phyloP scores from a whole-genome alignment of 1,140 invertebrate genomes.

The Caenorhabditis latens region DNA sequence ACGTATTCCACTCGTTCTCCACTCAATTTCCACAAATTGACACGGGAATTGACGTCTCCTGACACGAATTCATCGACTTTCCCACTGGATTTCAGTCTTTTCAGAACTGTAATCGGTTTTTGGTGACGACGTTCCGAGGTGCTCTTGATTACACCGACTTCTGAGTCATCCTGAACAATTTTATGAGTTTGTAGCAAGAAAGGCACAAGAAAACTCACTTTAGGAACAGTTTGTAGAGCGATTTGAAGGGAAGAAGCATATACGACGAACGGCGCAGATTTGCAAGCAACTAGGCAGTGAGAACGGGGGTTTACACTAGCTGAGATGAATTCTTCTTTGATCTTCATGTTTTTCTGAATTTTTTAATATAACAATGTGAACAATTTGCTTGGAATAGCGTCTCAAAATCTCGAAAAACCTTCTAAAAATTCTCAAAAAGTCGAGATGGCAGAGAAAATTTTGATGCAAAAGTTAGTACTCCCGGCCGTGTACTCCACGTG shows the following conservation, averaged over 20 bases:
- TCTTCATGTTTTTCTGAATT: constrained; percentile 8
- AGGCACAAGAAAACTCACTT: constrained; percentile 31
- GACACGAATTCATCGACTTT: constrained; percentile 55
- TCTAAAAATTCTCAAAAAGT: constrained; percentile 19
- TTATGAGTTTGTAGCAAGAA: background rate
- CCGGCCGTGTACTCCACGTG: background rate
- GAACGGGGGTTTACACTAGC: constrained; percentile 52
- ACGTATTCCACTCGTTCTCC: constrained; percentile 52
- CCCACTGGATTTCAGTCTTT: constrained; percentile 2
- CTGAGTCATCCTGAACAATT: background rate
- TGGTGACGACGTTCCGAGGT: constrained; percentile 37
- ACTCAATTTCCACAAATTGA: constrained; percentile 50
- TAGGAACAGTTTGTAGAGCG: constrained; percentile 50
- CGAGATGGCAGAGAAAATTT: background rate
- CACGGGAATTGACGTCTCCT: constrained; percentile 36
- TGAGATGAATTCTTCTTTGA: constrained; percentile 53
- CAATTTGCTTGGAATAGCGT: background rate
- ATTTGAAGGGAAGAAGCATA: constrained; percentile 49
- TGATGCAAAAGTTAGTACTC: background rate
- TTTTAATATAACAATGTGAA: background rate
- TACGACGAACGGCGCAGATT: constrained; percentile 8
- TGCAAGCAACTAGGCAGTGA: constrained; percentile 39
- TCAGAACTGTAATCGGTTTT: constrained; percentile 53
- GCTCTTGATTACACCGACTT: constrained; percentile 17
- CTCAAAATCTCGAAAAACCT: constrained; percentile 5